Evolutionary conservation across 2,113 vertebrate genomes (phyloP).

Genomic region (Pongo abelii): DNA sequence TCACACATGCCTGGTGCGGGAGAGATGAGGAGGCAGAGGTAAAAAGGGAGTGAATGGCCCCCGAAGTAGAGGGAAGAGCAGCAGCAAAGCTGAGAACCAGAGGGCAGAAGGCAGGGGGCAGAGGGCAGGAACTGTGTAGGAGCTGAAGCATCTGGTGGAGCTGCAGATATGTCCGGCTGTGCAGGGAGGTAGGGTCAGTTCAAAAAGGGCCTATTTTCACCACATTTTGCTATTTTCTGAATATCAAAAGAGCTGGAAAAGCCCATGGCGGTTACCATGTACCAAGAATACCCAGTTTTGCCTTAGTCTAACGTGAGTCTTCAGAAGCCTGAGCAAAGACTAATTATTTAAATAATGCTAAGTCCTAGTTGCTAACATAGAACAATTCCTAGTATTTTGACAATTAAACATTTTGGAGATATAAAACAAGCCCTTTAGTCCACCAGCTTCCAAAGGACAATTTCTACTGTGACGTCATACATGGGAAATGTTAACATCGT

Average conservation of each 20-base stretch:
- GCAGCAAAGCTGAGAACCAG: background rate
- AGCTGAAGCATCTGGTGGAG: background rate
- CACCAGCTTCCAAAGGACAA: background rate
- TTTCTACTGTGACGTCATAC: background rate
- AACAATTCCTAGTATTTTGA: constrained; percentile 49
- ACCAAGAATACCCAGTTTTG: constrained; percentile 37
- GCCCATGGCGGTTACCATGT: background rate
- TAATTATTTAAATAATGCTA: constrained; percentile 17
- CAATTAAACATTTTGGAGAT: constrained; percentile 38
- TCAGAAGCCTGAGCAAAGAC: constrained; percentile 47
- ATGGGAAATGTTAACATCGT: background rate
- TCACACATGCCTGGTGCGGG: background rate
- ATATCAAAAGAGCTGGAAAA: constrained; percentile 46
- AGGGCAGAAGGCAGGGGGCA: background rate
- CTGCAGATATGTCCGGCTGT: background rate
- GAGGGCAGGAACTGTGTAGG: background rate
- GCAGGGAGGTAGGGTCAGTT: background rate
- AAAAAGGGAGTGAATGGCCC: background rate
- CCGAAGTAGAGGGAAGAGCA: background rate
- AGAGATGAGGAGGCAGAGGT: background rate
- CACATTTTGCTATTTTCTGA: background rate
- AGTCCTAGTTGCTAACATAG: background rate
- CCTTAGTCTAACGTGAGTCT: constrained; percentile 45
- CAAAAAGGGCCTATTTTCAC: background rate
- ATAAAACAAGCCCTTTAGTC: constrained; percentile 45